phyloP scores from a whole-genome alignment of 2,888 invertebrate genomes.

The Drosophila koepferae region DNA sequence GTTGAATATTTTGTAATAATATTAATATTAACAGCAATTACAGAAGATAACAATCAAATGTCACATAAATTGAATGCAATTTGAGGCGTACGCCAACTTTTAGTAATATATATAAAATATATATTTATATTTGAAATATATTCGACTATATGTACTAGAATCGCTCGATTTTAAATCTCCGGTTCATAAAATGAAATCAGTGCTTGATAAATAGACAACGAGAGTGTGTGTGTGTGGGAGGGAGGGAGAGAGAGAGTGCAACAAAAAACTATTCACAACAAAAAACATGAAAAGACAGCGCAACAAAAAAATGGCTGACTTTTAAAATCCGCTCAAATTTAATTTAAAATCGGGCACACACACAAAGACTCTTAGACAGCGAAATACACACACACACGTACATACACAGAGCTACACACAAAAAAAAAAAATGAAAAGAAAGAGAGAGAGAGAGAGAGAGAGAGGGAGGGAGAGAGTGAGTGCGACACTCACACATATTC shows the following conservation, averaged over 20 bases:
- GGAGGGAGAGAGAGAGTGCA: neutral
- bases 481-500: neutral
- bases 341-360: conserved; percentile 64
- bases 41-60: too few species aligned
- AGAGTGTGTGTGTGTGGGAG: neutral
- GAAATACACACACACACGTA: neutral
- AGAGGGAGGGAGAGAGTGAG: neutral
- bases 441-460: too few species aligned
- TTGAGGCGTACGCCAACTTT: too few species aligned
- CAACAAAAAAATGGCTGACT: conserved; percentile 50
- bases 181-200: conserved; percentile 58
- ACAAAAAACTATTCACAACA: conserved; percentile 12
- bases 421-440: too few species aligned
- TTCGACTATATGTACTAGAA: too few species aligned
- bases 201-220: conserved; percentile 33
- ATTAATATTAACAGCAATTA: too few species aligned
- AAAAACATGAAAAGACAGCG: conserved; percentile 15
- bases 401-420: neutral
- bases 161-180: neutral
- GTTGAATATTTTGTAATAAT: too few species aligned
- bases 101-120: neutral
- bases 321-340: conserved; percentile 76
- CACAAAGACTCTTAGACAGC: neutral
- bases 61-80: too few species aligned
- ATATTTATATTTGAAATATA: neutral